Base-by-base conservation (phyloP, 2,113 vertebrate species). In the Poecilia latipinna region DNA sequence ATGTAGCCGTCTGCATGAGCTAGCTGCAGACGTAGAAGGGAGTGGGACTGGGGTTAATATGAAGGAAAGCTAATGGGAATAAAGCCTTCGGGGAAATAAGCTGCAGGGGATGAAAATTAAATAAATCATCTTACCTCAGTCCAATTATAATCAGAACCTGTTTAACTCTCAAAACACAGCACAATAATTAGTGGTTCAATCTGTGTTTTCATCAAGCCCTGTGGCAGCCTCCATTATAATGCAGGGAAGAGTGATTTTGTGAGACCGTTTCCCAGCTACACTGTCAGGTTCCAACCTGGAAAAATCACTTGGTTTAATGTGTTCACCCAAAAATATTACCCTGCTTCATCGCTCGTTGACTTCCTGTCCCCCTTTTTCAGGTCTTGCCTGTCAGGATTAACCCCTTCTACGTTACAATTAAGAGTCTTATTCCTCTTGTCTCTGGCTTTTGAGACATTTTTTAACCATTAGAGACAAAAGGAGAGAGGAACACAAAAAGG, bases 61-160 rank as follows among this genome's bases (percentile, higher is more conserved):
- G 12, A 73, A 68, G 24, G 63, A 71, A 69, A 51, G 31, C 12
- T 65, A 13, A 62, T 37, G 31, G 61, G 54, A 73, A 70, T 51
- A 61, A 39, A 37, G 57, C 11, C 78, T 31, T 51, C 1, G 10
- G 42, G 62, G 72, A 70, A 80, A 79, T 79, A 79, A 85, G 68
- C 31, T 11, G 74, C 65, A 10, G 26, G 42, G 24, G 78, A 75
- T 48, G 4, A 48, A 66, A 57, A 83, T 68, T 3, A 0, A 12
- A 72, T 66, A 71, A 72, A 82, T 80, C 12, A 57, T 33, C 37
- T 69, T 60, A 65, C 51, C 37, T 75, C 60, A 33, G 61, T 77
- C 31, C 29, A 76, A 82, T 88, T 75, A 79, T 80, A 81, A 80
- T 51, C 29, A 68, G 24, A 29, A 72, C 62, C 51, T 48, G 39